Conservation (phyloP, 2,888 invertebrate genomes). For the Busseola fusca region DNA sequence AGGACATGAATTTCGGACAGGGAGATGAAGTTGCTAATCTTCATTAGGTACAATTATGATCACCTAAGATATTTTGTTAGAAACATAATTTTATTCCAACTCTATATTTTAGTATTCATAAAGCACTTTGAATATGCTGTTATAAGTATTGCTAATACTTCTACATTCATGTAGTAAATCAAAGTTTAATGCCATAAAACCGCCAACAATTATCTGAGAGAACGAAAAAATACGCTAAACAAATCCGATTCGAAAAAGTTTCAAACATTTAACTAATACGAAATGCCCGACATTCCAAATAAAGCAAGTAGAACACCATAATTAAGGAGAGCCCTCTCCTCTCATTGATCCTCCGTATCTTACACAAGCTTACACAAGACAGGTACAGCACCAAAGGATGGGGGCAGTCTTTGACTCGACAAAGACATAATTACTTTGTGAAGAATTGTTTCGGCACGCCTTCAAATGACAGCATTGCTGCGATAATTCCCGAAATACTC, state of each 20-base stretch:
- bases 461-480: constrained; percentile 46
- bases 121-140: too few relatives aligned
- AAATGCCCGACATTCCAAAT: constrained; percentile 19
- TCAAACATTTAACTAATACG: constrained; percentile 26
- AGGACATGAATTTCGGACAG: constrained; percentile 18
- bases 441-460: constrained; percentile 55
- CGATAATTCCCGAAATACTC: constrained; percentile 40
- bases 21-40: constrained; percentile 9
- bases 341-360: constrained; percentile 45
- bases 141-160: not conserved
- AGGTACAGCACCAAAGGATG: constrained; percentile 53
- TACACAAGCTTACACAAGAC: constrained; percentile 45
- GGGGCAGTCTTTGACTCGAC: constrained; percentile 57
- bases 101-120: not conserved
- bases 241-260: constrained; percentile 16
- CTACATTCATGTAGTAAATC: not conserved
- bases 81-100: not conserved
- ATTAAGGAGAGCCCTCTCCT: constrained; percentile 53
- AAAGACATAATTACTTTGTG: constrained; percentile 63
- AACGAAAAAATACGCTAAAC: not conserved
- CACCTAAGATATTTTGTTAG: not conserved
- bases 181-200: not conserved
- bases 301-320: constrained; percentile 37
- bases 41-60: constrained; percentile 1
- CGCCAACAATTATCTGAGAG: not conserved